These are phyloP conservation scores for Characodon lateralis DNA, from an alignment of 2,797 vertebrate species.

Conservation along the genomic window DNA sequence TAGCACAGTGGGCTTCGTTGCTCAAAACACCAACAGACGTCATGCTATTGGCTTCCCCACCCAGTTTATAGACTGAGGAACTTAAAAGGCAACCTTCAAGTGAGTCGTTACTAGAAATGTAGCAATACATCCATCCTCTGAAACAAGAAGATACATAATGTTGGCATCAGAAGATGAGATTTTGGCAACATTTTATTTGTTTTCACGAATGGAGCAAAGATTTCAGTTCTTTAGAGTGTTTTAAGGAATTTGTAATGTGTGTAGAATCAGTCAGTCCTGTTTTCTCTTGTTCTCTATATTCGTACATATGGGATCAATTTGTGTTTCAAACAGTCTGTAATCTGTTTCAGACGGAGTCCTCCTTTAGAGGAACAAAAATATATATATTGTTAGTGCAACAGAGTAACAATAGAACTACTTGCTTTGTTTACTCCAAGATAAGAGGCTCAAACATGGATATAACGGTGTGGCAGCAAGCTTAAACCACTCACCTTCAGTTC, in stretches of 20 bases:
- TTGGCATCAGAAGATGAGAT: not conserved
- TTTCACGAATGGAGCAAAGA: not conserved
- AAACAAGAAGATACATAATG: not conserved
- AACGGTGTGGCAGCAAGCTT: no score
- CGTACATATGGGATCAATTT: not conserved
- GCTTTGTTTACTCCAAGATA: no score
- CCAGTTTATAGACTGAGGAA: not conserved
- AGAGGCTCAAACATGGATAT: no score
- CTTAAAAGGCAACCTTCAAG: not conserved
- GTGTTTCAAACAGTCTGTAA: not conserved
- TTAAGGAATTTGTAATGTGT: not conserved
- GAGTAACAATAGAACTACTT: no score
- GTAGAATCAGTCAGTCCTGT: not conserved
- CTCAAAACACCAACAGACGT: not conserved
- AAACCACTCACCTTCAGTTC: no score
- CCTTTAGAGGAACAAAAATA: no score
- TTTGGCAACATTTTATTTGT: not conserved
- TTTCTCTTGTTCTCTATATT: not conserved
- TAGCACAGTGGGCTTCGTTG: not conserved
- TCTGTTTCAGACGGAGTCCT: not conserved
- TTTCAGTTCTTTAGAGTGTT: not conserved
- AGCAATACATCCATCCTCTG: no score
- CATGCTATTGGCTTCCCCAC: not conserved
- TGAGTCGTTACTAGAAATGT: no score
- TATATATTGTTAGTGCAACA: no score